Evolutionary conservation across 1,140 invertebrate genomes (phyloP), one percentile per base, ranked within the genome.

Genomic region (Vollenhovia emeryi): DNA sequence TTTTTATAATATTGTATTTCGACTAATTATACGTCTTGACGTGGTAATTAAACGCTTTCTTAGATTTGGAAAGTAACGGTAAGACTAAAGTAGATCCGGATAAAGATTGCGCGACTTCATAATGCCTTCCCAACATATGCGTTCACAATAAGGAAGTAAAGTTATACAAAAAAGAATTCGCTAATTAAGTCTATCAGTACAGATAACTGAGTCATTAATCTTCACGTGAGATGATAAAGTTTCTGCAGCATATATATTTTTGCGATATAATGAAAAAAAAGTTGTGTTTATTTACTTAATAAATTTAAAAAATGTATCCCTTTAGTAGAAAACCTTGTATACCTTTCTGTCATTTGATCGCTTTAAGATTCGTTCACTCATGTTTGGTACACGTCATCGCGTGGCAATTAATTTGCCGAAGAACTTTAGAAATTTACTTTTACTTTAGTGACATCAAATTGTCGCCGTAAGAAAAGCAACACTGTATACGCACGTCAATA

Each of bases 11-110:
- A 66, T 43, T 66, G 4, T 15, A 66, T 43, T 66, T 43, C 2
- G 24, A 24, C 21, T 45, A 66, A 66, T 66, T 43, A 57, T 74
- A 27, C 2, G 8, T 66, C 15, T 68, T 68, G 9, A 50, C 8
- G 8, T 50, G 18, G 40, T 27, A 79, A 68, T 68, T 79, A 66
- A 66, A 68, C 15, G 15, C 30, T 79, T 79, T 79, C 43, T 68
- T 68, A 79, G 8, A 52, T 79, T 52, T 79, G 3, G n/a, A 30
- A 79, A 79, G 3, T 64, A 78, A 78, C 8, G 27, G 4, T 50
- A 36, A 66, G 8, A 27, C 7, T 13, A 2, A 50, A 33, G 7
- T 18, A 76, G 40, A 76, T 76, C 40, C 18, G 40, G 13, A 76
- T 76, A 36, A 55, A 75, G 21, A 75, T 45, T 27, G 24, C 6